These are phyloP conservation scores for Erebia ligea DNA, from an alignment of 2,888 invertebrate genomes.

Conservation along the genomic window DNA sequence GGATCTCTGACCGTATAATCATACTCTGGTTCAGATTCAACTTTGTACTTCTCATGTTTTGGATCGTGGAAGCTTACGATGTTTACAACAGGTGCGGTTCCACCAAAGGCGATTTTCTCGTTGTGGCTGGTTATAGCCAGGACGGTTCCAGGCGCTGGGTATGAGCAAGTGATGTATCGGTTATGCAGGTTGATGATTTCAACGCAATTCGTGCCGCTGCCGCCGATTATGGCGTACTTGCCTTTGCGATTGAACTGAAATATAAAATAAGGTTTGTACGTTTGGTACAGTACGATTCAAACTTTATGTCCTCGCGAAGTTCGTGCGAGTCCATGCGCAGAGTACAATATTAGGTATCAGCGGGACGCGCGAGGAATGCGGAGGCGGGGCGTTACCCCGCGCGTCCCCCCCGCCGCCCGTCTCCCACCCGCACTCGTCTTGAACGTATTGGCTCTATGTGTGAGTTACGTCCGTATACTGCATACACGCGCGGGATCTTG, in stretches of 20 bases:
- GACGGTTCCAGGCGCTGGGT: conserved; percentile 64
- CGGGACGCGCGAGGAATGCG: no score
- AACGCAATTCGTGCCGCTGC: conserved; percentile 73
- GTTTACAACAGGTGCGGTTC: conserved; percentile 65
- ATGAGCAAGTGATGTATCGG: conserved; percentile 71
- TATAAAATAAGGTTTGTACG: background rate
- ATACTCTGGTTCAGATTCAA: conserved; percentile 35
- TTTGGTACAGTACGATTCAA: no score
- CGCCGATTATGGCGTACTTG: conserved; percentile 74
- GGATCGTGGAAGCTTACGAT: conserved; percentile 73
- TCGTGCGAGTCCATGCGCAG: no score
- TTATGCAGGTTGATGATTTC: conserved; percentile 77
- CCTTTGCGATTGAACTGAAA: conserved; percentile 76
- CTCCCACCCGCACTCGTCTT: no score
- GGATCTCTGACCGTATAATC: conserved; percentile 39
- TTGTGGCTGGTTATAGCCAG: conserved; percentile 65
- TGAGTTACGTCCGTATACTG: no score
- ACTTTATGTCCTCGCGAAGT: no score
- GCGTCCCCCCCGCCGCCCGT: no score
- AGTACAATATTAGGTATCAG: no score
- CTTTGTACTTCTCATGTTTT: conserved; percentile 65
- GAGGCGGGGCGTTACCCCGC: no score
- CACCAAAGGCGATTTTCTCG: conserved; percentile 72
- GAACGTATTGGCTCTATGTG: no score
- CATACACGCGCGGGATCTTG: no score